Conservation (phyloP, 2,113 vertebrate genomes). For the Sceloporus tristichus region DNA sequence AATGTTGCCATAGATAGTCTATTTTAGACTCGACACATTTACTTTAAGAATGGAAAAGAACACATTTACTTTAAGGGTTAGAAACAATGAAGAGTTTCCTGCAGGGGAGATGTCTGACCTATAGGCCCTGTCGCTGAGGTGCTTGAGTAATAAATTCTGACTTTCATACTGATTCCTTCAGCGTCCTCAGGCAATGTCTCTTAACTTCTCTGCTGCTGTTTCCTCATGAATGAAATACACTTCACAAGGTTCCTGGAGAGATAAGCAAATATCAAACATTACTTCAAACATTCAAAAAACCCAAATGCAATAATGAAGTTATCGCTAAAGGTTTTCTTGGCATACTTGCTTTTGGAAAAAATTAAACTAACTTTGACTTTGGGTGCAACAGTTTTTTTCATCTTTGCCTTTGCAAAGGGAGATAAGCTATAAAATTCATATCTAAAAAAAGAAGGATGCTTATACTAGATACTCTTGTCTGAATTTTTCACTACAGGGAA, state of each 20-base stretch:
- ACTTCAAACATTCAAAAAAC: background rate
- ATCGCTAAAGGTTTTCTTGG: background rate
- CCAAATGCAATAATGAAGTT: background rate
- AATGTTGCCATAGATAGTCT: background rate
- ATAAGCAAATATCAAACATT: conserved; percentile 1
- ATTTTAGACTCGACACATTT: background rate
- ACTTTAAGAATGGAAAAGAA: background rate
- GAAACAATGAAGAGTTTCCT: background rate
- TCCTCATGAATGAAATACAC: background rate
- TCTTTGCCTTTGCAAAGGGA: background rate
- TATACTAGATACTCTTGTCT: background rate
- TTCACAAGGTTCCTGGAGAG: background rate
- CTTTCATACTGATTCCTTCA: background rate
- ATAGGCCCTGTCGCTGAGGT: background rate
- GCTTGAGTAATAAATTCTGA: background rate
- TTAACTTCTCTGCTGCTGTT: background rate
- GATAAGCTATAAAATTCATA: background rate
- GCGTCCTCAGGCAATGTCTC: background rate
- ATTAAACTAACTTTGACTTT: background rate
- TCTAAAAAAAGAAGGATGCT: background rate
- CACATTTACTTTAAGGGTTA: background rate
- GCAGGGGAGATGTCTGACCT: background rate
- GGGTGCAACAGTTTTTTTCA: background rate
- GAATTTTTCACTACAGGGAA: background rate
- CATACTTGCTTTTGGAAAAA: background rate